Conservation (phyloP, 2,113 vertebrate genomes). For the Hiodon alosoides region DNA sequence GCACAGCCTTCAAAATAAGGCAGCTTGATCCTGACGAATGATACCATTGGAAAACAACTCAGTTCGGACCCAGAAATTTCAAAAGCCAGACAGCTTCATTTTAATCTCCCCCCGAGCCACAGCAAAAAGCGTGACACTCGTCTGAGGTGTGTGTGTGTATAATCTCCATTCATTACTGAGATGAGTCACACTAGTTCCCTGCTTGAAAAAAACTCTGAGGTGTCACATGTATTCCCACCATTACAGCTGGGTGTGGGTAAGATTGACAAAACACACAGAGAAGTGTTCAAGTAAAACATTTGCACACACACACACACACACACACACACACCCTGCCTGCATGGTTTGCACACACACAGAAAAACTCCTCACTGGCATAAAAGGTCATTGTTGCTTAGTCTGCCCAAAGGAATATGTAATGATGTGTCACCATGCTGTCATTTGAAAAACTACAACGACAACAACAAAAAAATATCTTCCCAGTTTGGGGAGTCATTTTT, state of each 20-base stretch:
- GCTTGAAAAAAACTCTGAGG: too few relatives aligned
- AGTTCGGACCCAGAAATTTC: slow-evolving; percentile 2
- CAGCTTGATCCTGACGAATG: background rate
- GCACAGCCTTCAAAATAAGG: slow-evolving; percentile 16
- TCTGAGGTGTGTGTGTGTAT: background rate
- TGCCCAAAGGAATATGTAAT: slow-evolving; percentile 48
- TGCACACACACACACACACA: slow-evolving; percentile 22
- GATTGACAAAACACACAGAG: background rate
- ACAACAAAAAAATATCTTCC: slow-evolving; percentile 31
- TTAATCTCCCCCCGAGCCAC: slow-evolving; percentile 6
- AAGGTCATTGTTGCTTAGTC: slow-evolving; percentile 47
- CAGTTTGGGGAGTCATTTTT: slow-evolving; percentile 21
- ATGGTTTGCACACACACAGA: slow-evolving; percentile 16
- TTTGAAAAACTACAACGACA: slow-evolving; percentile 29
- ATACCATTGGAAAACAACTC: slow-evolving; percentile 6
- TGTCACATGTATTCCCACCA: background rate
- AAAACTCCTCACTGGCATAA: slow-evolving; percentile 31
- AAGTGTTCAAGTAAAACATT: background rate
- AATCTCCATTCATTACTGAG: background rate
- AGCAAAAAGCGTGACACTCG: background rate
- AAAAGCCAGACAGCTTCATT: slow-evolving; percentile 10
- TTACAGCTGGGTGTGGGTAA: too few relatives aligned
- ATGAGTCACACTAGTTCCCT: background rate
- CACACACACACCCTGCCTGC: background rate
- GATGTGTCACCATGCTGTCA: slow-evolving; percentile 53